Evolutionary conservation across 2,113 vertebrate species (phyloP).

Genomic region (Mesitornis unicolor): DNA sequence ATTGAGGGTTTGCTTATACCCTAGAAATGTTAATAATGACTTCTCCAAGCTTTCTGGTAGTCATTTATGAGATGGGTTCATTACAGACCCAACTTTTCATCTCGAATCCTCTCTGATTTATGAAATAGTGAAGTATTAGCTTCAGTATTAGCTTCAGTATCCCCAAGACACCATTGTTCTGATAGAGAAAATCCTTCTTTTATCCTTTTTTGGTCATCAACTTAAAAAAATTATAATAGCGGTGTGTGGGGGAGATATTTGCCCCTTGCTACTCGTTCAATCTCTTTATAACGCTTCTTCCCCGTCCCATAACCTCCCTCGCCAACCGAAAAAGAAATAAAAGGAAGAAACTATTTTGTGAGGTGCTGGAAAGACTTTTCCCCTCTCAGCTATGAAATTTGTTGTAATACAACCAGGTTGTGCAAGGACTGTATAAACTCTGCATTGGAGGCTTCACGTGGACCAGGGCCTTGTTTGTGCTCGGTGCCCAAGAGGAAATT

Average conservation of each 20-base stretch:
- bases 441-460: background rate
- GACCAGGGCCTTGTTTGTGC: conserved; percentile 14
- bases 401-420: background rate
- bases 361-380: background rate
- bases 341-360: background rate
- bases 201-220: accelerated
- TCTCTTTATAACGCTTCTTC: accelerated
- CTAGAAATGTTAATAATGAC: background rate
- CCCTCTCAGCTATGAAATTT: background rate
- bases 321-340: accelerated
- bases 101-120: background rate
- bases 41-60: background rate
- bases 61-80: background rate
- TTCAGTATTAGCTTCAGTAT: background rate
- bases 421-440: background rate
- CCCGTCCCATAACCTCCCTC: background rate
- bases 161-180: background rate
- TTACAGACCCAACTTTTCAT: background rate
- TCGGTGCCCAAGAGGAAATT: conserved; percentile 12
- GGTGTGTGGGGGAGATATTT: background rate
- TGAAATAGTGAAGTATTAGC: background rate
- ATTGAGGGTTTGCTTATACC: background rate
- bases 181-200: background rate
- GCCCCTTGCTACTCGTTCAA: background rate
- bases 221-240: too few species aligned